Percentiles rank a stretch among this genome's conserved stretches.
Evolutionary conservation across 2,888 invertebrate genomes (phyloP).

Genomic region (Oligia strigilis): DNA sequence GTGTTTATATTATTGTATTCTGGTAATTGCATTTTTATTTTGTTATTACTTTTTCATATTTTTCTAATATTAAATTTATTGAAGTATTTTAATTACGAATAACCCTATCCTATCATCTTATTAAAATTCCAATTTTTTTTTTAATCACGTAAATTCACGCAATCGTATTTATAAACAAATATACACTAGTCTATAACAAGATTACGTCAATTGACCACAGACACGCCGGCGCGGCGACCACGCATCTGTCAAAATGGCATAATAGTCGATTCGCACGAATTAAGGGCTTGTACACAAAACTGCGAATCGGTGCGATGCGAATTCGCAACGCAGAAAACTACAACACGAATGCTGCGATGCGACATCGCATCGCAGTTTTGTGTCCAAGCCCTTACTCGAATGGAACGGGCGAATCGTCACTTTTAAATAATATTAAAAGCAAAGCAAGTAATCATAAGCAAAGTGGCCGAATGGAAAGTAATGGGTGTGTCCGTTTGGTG

Average conservation of each 20-base stretch:
- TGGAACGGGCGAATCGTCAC: neutral
- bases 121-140: neutral
- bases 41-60: no score
- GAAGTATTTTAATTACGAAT: neutral
- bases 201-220: conserved; percentile 14
- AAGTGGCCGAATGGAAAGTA: conserved; percentile 47
- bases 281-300: no score
- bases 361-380: no score
- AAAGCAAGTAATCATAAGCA: conserved; percentile 1
- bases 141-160: neutral
- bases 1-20: no score
- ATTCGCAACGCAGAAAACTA: no score
- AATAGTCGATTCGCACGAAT: neutral
- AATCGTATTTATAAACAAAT: conserved; percentile 22
- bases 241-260: conserved; percentile 9
- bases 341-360: no score
- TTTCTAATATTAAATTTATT: neutral
- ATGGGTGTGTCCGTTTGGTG: conserved; percentile 24
- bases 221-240: conserved; percentile 9
- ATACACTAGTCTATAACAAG: conserved; percentile 3
- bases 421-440: neutral
- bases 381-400: neutral
- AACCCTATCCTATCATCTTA: neutral
- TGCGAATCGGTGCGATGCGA: no score
- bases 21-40: no score